Conservation (phyloP, 2,888 invertebrate species). For the Chrysotoxum bicinctum region DNA sequence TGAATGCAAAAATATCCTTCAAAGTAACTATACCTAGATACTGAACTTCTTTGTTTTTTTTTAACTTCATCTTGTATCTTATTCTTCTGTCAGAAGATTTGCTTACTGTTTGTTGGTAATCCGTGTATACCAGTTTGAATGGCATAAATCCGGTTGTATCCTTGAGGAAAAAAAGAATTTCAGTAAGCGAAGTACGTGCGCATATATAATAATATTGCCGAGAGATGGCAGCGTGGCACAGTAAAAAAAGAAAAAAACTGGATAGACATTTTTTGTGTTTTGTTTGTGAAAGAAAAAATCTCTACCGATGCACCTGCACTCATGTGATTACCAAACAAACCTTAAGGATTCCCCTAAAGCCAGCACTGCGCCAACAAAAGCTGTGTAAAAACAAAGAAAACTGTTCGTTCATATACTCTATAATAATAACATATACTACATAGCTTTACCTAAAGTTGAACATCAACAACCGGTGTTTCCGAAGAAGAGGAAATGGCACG, state of each 20-base stretch:
- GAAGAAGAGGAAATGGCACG: background rate
- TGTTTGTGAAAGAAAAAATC: constrained; percentile 23
- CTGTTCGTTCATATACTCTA: background rate
- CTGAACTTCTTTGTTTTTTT: background rate
- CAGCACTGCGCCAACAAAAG: constrained; percentile 7
- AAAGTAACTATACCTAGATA: background rate
- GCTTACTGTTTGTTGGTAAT: constrained; percentile 26
- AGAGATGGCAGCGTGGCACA: background rate
- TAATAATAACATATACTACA: background rate
- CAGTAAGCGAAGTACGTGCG: background rate
- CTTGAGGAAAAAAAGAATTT: background rate
- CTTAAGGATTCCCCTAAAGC: constrained; percentile 37
- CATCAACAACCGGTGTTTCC: background rate
- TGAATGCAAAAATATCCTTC: constrained; percentile 17
- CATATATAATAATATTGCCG: constrained; percentile 9
- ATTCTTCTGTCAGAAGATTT: constrained; percentile 11
- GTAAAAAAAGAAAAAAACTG: background rate
- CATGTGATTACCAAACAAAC: constrained; percentile 59
- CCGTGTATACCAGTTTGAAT: constrained; percentile 11
- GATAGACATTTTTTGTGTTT: background rate
- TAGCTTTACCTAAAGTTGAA: background rate
- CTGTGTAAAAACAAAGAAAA: constrained; percentile 19
- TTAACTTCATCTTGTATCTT: background rate
- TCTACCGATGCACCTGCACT: constrained; percentile 54
- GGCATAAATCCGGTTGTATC: constrained; percentile 22